Percentiles rank a stretch among this genome's conserved stretches.
Evolutionary conservation across 1,140 invertebrate species (phyloP).

Genomic region (Trinorchestia longiramus): DNA sequence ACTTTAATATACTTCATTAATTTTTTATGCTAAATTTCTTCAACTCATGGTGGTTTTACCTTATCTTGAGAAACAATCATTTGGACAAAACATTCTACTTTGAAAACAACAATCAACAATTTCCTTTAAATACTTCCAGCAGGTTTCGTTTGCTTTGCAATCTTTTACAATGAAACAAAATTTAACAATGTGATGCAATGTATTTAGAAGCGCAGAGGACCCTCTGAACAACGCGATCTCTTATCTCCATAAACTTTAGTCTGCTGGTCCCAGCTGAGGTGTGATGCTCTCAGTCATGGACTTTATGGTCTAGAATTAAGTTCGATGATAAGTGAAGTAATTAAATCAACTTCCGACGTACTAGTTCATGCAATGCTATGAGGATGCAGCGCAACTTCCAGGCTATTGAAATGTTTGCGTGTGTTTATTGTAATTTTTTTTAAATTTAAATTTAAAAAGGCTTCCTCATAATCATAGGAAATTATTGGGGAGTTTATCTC

Average conservation of each 20-base stretch:
- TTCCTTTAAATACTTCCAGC: neutral
- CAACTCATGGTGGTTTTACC: too few species aligned
- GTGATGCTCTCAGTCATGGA: neutral
- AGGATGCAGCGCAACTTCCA: neutral
- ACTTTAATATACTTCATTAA: too few species aligned
- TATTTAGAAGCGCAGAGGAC: neutral
- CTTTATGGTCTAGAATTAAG: neutral
- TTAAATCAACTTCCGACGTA: neutral
- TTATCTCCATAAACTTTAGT: neutral
- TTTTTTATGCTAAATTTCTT: too few species aligned
- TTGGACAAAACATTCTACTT: neutral
- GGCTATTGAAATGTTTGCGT: neutral
- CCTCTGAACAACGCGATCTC: neutral
- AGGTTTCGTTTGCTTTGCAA: neutral
- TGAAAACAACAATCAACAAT: neutral
- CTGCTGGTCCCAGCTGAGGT: neutral
- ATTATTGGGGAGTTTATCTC: too few species aligned
- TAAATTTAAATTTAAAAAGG: too few species aligned
- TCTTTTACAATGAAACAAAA: neutral
- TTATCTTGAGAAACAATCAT: too few species aligned
- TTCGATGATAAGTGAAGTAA: neutral
- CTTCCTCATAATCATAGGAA: too few species aligned
- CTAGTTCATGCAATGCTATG: neutral
- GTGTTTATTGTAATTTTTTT: too few species aligned
- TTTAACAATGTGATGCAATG: neutral